These are phyloP conservation scores for Eulemur macaco DNA, from an alignment of 2,113 vertebrate species.

Conservation along the genomic window DNA sequence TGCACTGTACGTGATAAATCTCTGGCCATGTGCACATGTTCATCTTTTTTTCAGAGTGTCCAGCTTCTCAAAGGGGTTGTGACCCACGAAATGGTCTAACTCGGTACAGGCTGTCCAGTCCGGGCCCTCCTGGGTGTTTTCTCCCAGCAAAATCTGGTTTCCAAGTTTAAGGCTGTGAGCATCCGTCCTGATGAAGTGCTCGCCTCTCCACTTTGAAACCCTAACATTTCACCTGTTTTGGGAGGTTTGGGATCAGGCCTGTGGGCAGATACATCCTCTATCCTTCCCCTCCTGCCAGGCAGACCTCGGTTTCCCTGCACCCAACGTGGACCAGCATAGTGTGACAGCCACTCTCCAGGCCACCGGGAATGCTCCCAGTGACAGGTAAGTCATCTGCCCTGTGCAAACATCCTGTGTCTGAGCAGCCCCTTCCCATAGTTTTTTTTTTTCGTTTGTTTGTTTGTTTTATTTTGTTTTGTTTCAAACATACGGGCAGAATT, in stretches of 20 bases:
- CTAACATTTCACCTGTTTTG: not conserved
- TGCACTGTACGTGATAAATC: accelerated
- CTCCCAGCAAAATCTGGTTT: not conserved
- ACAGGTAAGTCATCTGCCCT: not conserved
- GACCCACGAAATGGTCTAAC: not conserved
- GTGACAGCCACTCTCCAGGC: not conserved
- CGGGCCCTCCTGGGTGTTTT: not conserved
- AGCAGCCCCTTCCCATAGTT: not conserved
- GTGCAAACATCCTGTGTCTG: not conserved
- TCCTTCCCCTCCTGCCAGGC: not conserved
- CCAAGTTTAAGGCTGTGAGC: not conserved
- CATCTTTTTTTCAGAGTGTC: not conserved
- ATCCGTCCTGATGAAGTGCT: not conserved
- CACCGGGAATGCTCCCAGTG: not conserved
- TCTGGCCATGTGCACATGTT: accelerated
- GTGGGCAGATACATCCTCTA: not conserved
- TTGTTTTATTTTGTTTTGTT: not conserved
- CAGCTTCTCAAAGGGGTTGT: not conserved
- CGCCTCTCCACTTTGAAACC: not conserved
- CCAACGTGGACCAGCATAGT: not conserved
- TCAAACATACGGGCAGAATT: not conserved
- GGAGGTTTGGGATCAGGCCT: not conserved
- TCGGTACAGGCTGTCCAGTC: not conserved
- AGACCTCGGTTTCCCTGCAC: not conserved
- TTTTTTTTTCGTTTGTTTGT: no score